phyloP scores from a whole-genome alignment of 30 jellyfish, hydroid and myxozoan genomes.

The Aurelia aurita complex sp. Pacific region DNA sequence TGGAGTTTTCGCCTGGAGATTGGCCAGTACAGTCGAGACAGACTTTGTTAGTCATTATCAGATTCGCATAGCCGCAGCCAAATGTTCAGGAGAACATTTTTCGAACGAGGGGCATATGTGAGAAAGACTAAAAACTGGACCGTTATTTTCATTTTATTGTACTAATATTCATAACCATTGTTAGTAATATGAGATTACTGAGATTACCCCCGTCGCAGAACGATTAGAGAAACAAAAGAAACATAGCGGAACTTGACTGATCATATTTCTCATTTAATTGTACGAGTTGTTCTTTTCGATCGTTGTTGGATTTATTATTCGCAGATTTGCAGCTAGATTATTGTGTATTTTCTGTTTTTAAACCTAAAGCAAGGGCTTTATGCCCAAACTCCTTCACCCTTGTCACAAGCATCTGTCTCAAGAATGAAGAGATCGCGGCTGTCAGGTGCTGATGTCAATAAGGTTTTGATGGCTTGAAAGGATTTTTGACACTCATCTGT shows the following conservation, averaged over 20 bases:
- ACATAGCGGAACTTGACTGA: no score
- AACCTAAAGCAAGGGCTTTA: slow-evolving; percentile 25
- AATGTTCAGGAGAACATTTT: slow-evolving; percentile 31
- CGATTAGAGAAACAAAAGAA: background rate
- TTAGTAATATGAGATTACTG: background rate
- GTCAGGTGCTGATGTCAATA: background rate
- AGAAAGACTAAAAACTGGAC: slow-evolving; percentile 30
- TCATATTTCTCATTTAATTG: background rate
- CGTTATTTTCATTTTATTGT: slow-evolving; percentile 5
- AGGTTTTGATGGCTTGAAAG: no score
- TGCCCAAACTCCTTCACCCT: background rate
- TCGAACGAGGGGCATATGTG: slow-evolving; percentile 18
- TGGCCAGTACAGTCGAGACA: slow-evolving; percentile 24
- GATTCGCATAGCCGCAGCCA: slow-evolving; percentile 29
- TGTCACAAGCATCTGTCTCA: no score
- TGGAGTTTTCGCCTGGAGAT: slow-evolving; percentile 8
- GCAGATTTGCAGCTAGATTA: background rate
- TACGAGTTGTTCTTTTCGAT: background rate
- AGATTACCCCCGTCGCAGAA: slow-evolving; percentile 1
- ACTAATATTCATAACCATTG: background rate
- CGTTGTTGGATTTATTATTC: background rate
- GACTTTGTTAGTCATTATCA: slow-evolving; percentile 4
- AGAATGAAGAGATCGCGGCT: no score
- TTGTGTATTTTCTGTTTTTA: background rate
- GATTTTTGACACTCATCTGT: no score